phyloP scores from a whole-genome alignment of 2,797 vertebrate species.

The Peromyscus melanophrys region DNA sequence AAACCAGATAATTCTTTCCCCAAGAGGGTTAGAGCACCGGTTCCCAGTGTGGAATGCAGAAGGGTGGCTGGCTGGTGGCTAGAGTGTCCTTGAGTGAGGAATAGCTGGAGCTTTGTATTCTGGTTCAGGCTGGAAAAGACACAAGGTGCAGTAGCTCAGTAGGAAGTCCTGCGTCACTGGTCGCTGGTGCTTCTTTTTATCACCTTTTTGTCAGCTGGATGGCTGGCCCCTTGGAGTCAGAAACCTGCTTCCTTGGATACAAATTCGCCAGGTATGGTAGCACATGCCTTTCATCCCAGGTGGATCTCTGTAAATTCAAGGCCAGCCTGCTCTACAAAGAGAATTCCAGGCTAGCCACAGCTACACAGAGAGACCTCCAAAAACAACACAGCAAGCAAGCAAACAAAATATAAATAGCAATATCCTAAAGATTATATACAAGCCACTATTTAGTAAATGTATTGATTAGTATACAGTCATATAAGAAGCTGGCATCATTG shows the following conservation, averaged over 20 bases:
- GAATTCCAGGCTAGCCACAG: background rate
- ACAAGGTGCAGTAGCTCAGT: background rate
- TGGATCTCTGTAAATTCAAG: background rate
- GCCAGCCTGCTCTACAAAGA: background rate
- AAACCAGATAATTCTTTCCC: background rate
- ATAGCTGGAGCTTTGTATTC: background rate
- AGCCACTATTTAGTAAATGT: background rate
- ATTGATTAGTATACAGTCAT: background rate
- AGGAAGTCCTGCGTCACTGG: background rate
- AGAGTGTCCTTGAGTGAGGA: background rate
- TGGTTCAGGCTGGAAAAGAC: background rate
- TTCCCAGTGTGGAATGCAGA: conserved; percentile 24
- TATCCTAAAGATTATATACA: background rate
- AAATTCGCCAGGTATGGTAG: background rate
- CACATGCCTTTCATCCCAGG: background rate
- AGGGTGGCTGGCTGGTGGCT: background rate
- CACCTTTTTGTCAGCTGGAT: background rate
- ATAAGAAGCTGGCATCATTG: background rate
- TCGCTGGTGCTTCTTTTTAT: background rate
- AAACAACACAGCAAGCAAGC: background rate
- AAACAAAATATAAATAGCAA: background rate
- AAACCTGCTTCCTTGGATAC: background rate
- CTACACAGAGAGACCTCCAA: background rate
- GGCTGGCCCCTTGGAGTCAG: background rate
- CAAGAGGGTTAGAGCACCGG: background rate